Base-by-base conservation (phyloP, 2,797 vertebrate species). In the Sorex maritimensis region DNA sequence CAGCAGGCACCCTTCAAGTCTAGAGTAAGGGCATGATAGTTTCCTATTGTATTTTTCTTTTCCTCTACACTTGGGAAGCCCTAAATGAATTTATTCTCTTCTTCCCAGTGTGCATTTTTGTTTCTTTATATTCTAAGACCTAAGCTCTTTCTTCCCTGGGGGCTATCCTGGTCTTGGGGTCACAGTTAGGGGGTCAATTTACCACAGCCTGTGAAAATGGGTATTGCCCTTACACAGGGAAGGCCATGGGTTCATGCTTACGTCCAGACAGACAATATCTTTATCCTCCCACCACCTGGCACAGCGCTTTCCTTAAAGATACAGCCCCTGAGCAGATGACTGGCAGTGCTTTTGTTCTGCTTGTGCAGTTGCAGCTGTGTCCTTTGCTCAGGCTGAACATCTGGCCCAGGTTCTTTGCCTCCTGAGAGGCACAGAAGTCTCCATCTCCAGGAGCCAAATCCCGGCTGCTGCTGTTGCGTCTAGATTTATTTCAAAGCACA, bases 311-410 rank as follows among this genome's bases (percentile, higher is more conserved):
- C 46, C 21, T 61, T 75, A 92, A 93, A 91, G 15, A 72, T 30
- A n/a, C 63, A 67, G 67, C 7, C 72, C 38, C 69, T 24, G 68
- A 58, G 75, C 7, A 68, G 85, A 95, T 52, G 17, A 8, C 77
- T 92, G 83, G 46, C 88, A 44, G 41, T 44, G 34, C 38, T 75
- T 93, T 75, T 67, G 28, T 85, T 82, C 82, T 55, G 13, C 61
- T 71, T 72, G 52, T 67, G 26, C 81, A 78, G 38, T 65, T 23
- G 38, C n/a, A 55, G 23, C 15, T 41, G 7, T 71, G 19, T 71
- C 92, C 30, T 80, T 93, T 61, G 63, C 44, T 82, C 72, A 30
- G 81, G 91, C 65, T 34, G 85, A 52, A 87, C 87, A 72, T 41
- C 41, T 67, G 30, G 52, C 58, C 38, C 21, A 71, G 14, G 26